Conservation (phyloP, 2,888 invertebrate genomes). For the Ophion ventricosus region DNA sequence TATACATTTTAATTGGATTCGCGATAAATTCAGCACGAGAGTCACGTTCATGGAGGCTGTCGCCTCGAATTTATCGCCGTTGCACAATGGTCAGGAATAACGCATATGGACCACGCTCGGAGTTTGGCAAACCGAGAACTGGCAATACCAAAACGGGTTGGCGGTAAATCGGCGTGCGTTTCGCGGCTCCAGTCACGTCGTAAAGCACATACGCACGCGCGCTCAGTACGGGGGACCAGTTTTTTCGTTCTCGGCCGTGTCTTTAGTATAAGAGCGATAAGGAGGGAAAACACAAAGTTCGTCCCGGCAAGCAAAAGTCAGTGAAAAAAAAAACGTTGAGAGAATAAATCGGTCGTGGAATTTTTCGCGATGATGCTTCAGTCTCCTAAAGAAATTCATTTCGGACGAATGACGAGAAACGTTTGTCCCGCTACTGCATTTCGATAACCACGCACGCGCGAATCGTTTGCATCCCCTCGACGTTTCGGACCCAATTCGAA, state of each 20-base stretch:
- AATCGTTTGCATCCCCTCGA: not conserved
- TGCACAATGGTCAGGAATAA: constrained; percentile 57
- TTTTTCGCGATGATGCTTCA: constrained; percentile 59
- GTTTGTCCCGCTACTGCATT: constrained; percentile 36
- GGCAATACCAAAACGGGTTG: constrained; percentile 61
- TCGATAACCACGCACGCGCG: constrained; percentile 41
- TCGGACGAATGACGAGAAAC: constrained; percentile 41
- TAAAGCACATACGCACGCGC: constrained; percentile 21
- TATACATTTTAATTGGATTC: not conserved
- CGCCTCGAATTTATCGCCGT: constrained; percentile 35
- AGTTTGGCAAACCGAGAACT: constrained; percentile 57
- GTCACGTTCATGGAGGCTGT: constrained; percentile 10
- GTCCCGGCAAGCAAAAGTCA: constrained; percentile 30
- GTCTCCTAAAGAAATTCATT: constrained; percentile 34
- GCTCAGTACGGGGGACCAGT: constrained; percentile 58
- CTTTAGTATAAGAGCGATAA: constrained; percentile 48
- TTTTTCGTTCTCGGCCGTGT: constrained; percentile 49
- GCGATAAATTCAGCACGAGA: not conserved
- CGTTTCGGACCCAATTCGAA: constrained; percentile 15
- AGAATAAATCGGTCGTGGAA: constrained; percentile 15
- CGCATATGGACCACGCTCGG: constrained; percentile 34
- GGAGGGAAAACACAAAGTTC: constrained; percentile 66
- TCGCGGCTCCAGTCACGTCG: constrained; percentile 33
- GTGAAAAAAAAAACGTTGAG: constrained; percentile 20
- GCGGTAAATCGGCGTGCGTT: constrained; percentile 58